Evolutionary conservation across 2,113 vertebrate genomes (phyloP).

Genomic region (Prionailurus viverrinus): DNA sequence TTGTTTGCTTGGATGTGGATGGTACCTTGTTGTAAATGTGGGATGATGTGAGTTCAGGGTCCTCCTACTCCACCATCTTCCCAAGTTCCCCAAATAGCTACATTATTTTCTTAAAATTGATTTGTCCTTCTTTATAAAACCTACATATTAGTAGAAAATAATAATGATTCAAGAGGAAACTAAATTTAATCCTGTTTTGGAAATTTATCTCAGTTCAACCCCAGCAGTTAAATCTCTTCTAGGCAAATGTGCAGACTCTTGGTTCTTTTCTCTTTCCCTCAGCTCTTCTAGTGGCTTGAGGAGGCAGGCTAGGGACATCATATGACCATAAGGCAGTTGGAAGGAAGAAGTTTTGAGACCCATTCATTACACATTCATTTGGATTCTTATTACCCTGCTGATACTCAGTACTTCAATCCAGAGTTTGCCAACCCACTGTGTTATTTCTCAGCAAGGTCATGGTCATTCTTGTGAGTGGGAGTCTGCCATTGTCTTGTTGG

Average conservation of each 20-base stretch:
- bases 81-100: background rate
- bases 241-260: background rate
- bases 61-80: background rate
- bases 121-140: background rate
- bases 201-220: background rate
- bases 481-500: background rate
- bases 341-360: background rate
- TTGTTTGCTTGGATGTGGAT: background rate
- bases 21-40: background rate
- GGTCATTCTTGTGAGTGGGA: background rate
- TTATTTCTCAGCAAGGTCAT: background rate
- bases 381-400: background rate
- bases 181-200: background rate
- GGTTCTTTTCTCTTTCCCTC: background rate
- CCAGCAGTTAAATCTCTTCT: background rate
- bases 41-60: background rate
- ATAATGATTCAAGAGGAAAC: background rate
- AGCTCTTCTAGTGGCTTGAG: background rate
- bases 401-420: background rate
- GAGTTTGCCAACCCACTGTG: background rate
- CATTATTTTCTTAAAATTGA: background rate
- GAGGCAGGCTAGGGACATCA: background rate
- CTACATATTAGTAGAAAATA: background rate
- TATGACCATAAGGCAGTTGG: background rate
- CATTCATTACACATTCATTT: background rate